These are phyloP conservation scores for Colostygia pectinataria DNA, from an alignment of 2,888 invertebrate species.

Conservation along the genomic window DNA sequence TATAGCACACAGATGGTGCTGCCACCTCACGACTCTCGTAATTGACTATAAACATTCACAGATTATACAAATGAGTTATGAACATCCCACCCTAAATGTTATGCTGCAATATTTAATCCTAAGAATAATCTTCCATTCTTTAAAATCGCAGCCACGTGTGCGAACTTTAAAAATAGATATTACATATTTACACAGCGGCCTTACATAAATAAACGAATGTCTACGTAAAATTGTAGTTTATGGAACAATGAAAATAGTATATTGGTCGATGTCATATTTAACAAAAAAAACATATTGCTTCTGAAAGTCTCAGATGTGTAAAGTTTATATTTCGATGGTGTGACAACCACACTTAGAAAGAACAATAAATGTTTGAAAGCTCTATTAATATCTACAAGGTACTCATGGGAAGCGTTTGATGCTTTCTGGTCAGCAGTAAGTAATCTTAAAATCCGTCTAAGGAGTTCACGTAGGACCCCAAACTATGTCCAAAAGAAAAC, in stretches of 20 bases:
- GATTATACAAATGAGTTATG: constrained; percentile 50
- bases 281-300: too few relatives aligned
- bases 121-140: constrained; percentile 44
- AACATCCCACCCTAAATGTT: constrained; percentile 40
- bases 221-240: constrained; percentile 42
- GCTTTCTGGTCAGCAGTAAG: constrained; percentile 51
- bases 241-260: constrained; percentile 23
- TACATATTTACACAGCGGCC: constrained; percentile 45
- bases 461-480: constrained; percentile 59
- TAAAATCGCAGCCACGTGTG: constrained; percentile 54
- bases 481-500: constrained; percentile 78
- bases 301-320: too few relatives aligned
- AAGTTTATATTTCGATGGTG: neutral
- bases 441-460: constrained; percentile 64
- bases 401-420: constrained; percentile 48
- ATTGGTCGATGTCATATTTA: constrained; percentile 13
- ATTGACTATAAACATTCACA: constrained; percentile 40
- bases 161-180: constrained; percentile 58
- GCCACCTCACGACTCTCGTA: constrained; percentile 37
- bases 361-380: constrained; percentile 13
- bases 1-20: constrained; percentile 45
- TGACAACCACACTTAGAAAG: constrained; percentile 3
- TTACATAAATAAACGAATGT: constrained; percentile 50
- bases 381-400: constrained; percentile 33
- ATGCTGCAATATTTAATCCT: constrained; percentile 49